These are phyloP conservation scores for Dyspetes luteomarginatus DNA, from an alignment of 2,888 invertebrate genomes.

Conservation along the genomic window DNA sequence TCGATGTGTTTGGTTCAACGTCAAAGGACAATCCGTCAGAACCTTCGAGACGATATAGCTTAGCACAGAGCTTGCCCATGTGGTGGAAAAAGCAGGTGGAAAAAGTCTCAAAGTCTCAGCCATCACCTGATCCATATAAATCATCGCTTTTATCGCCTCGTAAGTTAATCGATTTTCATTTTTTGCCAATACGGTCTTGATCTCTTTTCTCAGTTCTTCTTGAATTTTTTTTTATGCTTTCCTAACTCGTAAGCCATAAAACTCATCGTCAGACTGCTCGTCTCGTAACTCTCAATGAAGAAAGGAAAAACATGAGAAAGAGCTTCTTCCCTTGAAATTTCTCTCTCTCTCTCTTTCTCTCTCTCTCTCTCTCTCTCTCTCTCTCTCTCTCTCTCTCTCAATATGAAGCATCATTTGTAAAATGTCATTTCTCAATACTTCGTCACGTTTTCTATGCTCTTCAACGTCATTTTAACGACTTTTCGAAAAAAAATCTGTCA, in stretches of 20 bases:
- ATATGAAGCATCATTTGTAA: conserved; percentile 82
- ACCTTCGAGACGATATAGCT: conserved; percentile 64
- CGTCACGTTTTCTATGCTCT: conserved; percentile 58
- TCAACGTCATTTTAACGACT: conserved; percentile 42
- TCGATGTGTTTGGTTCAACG: conserved; percentile 65
- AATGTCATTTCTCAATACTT: conserved; percentile 79
- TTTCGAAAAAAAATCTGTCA: conserved; percentile 61
- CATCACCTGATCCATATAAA: conserved; percentile 84
- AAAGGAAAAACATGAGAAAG: conserved; percentile 83
- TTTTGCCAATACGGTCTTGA: conserved; percentile 76
- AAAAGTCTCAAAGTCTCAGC: conserved; percentile 67
- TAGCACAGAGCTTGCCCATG: conserved; percentile 67
- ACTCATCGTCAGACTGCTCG: conserved; percentile 83
- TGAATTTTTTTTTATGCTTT: conserved; percentile 80
- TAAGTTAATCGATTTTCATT: conserved; percentile 81
- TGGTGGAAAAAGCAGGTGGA: conserved; percentile 50
- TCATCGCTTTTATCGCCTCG: conserved; percentile 83
- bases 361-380: conserved; percentile 12
- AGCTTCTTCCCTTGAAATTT: too few relatives aligned
- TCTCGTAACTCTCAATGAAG: conserved; percentile 85
- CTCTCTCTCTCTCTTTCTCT: too few relatives aligned
- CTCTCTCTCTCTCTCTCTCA: conserved; percentile 3
- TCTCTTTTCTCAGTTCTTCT: conserved; percentile 83
- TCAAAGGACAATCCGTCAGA: conserved; percentile 68
- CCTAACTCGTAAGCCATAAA: conserved; percentile 83